Conservation (phyloP, 2,888 invertebrate species). For the Cheilosia scutellata region DNA sequence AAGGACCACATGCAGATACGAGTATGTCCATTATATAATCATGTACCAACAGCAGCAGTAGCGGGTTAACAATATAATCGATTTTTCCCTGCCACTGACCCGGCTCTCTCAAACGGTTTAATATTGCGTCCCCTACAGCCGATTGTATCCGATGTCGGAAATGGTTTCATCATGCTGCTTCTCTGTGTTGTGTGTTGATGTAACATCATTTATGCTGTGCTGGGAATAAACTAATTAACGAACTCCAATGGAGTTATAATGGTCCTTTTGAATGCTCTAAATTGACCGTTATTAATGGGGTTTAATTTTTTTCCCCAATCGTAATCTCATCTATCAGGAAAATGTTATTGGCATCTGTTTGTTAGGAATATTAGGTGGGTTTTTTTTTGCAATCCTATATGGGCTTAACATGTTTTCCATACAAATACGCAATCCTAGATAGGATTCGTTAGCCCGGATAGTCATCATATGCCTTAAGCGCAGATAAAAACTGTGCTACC, state of each 20-base stretch:
- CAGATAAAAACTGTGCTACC: no score
- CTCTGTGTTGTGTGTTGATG: conserved; percentile 12
- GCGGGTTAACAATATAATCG: conserved; percentile 44
- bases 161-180: not conserved
- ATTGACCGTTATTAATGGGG: conserved; percentile 47
- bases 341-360: not conserved
- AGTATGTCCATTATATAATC: not conserved
- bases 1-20: conserved; percentile 25
- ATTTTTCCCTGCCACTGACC: conserved; percentile 45
- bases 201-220: conserved; percentile 16
- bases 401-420: no score
- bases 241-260: conserved; percentile 38
- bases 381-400: no score
- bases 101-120: not conserved
- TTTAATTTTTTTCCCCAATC: conserved; percentile 11
- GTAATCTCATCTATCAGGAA: conserved; percentile 4
- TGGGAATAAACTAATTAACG: conserved; percentile 58
- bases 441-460: no score
- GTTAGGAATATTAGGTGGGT: no score
- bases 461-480: no score
- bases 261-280: conserved; percentile 43
- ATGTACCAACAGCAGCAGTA: conserved; percentile 15
- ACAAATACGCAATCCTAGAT: no score
- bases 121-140: not conserved
- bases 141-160: conserved; percentile 16